These are phyloP conservation scores for Eurois occulta DNA, from an alignment of 2,888 invertebrate species.

Conservation along the genomic window DNA sequence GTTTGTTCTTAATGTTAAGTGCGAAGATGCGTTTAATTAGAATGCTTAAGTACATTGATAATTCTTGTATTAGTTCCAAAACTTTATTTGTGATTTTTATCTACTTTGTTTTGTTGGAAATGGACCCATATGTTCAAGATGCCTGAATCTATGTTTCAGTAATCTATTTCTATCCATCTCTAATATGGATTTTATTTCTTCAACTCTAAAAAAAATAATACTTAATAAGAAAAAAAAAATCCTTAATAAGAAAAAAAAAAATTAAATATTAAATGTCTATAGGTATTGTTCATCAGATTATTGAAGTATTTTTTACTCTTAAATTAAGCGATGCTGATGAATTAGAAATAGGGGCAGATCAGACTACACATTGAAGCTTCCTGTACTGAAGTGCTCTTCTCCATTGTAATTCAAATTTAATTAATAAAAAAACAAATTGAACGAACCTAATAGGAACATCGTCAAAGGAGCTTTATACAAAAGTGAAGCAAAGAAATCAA, in stretches of 20 bases:
- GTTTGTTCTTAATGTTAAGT: slow-evolving; percentile 18
- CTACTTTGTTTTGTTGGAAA: background rate
- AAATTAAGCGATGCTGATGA: slow-evolving; percentile 19
- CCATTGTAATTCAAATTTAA: slow-evolving; percentile 16
- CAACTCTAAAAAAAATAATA: too few species aligned
- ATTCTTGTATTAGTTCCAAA: slow-evolving; percentile 34
- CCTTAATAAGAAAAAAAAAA: too few species aligned
- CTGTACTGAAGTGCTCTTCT: slow-evolving; percentile 8
- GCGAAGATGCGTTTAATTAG: slow-evolving; percentile 46
- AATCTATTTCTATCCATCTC: too few species aligned
- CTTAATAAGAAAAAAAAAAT: too few species aligned
- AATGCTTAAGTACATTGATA: slow-evolving; percentile 24
- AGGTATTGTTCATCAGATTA: background rate
- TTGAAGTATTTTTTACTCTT: background rate
- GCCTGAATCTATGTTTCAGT: background rate
- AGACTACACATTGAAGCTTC: slow-evolving; percentile 24
- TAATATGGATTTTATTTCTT: too few species aligned
- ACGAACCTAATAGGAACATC: background rate
- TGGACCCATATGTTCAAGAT: background rate
- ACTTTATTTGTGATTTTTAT: background rate
- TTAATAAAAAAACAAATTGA: slow-evolving; percentile 5
- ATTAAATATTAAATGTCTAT: background rate
- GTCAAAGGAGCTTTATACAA: background rate
- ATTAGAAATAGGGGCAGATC: slow-evolving; percentile 46
- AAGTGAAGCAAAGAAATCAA: background rate